Evolutionary conservation across 2,113 vertebrate genomes (phyloP), one percentile per base, ranked within the genome.

Genomic region (Drymodes brunneopygia): DNA sequence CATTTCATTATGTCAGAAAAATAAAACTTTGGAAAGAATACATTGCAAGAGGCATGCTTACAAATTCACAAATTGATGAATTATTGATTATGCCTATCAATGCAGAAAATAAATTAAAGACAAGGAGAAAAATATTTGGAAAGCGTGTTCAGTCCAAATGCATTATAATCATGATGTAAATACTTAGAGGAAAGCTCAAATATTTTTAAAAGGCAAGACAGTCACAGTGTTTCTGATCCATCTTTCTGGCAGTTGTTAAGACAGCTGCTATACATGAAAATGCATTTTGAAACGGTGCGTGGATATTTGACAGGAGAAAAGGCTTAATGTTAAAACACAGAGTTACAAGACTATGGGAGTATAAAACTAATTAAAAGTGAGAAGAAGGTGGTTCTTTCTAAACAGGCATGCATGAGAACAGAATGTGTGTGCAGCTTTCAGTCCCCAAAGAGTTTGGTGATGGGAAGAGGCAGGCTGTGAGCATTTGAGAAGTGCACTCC

Each of bases 51-150:
- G 12, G 53, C 62, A 36, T 44, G 44, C 28, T 66, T 90, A 86
- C 9, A 44, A 69, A 84, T 97, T 92, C 54, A 90, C 50, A 86
- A 92, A 95, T 64, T 33, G 62, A 94, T 96, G 53, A 97, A 96
- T 96, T 96, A 88, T 92, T 95, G 88, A 96, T 94, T 91, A 50
- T 21, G 35, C 60, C 54, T 94, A 79, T 91, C 65, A 86, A 45
- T 57, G 33, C 79, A 78, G 54, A 89, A 94, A 96, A 86, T 83
- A 96, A 97, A 96, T 92, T 93, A 89, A 94, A 86, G 67, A 18
- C 78, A 66, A 66, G 19, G 25, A 65, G 75, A 9, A 90, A 74
- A 27, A 77, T 91, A 42, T 85, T 94, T 94, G 40, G 53, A 88
- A 90, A 96, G 45, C 15, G 0, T 81, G 44, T 73, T 96, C 38